Evolutionary conservation across 2,888 invertebrate species (phyloP), one percentile per base, ranked within the genome.

Genomic region (Pterostichus niger): DNA sequence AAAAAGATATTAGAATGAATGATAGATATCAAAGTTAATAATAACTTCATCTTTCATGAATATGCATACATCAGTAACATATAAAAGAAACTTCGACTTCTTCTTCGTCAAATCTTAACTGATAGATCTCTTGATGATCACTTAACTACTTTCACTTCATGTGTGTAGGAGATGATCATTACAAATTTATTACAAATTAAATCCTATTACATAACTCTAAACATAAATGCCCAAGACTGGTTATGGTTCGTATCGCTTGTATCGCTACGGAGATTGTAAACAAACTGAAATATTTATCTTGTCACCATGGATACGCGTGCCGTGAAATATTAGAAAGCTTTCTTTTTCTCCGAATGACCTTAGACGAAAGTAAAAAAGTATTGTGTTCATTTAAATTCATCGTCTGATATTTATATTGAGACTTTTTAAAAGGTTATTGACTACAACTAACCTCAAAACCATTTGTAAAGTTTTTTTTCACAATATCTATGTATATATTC

Each of bases 181-280:
- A 59, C 54, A 56, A 56, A 78, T 59, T 59, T 78, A 78, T 78
- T 78, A 78, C 59, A 78, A 56, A 59, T 78, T 78, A 78, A 78
- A 59, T 33, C 44, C 24, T 7, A 33, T 78, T 78, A 78, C 59
- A 78, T 78, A 78, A 78, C 59, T 56, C 31, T 13, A 54, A 40
- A 78, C 76, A 54, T 33, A 44, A 54, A 76, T 76, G 56, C 17
- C 40, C 56, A 59, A 24, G 24, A 17, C 59, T 9, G 7, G 13
- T 54, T 13, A 54, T 54, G 15, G 15, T 0, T 2, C 54, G 54
- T 40, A 40, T 9, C 17, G 15, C 54, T 17, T 15, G 54, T 40
- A 40, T 9, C 17, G 54, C 54, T 9, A 54, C 15, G 17, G 17
- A 54, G 54, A 17, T 54, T 7, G 54, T 59, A 59, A 59, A 59